Conservation (phyloP, 30 jellyfish, hydroid and myxozoan species). For the Pelagia noctiluca region DNA sequence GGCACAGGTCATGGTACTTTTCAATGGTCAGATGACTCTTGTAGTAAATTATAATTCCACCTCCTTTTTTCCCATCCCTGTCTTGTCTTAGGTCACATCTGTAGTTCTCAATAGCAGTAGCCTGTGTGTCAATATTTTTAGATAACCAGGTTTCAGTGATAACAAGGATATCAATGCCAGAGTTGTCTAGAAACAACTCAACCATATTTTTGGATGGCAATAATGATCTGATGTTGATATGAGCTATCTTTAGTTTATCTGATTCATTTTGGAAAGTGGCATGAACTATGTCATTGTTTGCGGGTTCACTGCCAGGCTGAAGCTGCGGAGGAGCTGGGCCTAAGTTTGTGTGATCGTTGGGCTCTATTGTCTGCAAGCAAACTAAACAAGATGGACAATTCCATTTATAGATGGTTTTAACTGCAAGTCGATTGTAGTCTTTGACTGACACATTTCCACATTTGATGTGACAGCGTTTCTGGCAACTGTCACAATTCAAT, state of each 20-base stretch:
- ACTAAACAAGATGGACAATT: slow-evolving; percentile 9
- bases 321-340: slow-evolving; percentile 25
- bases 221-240: slow-evolving; percentile 8
- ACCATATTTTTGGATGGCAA: too few relatives aligned
- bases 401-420: slow-evolving; percentile 10
- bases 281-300: neutral
- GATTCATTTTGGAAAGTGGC: slow-evolving; percentile 14
- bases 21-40: slow-evolving; percentile 1
- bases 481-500: slow-evolving; percentile 7
- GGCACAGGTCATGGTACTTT: slow-evolving; percentile 5
- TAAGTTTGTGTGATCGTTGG: slow-evolving; percentile 13
- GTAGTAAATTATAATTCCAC: slow-evolving; percentile 4
- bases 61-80: slow-evolving; percentile 8
- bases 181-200: slow-evolving; percentile 2
- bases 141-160: too few relatives aligned
- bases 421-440: slow-evolving; percentile 22
- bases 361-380: neutral
- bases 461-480: slow-evolving; percentile 18
- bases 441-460: slow-evolving; percentile 18
- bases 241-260: slow-evolving; percentile 11
- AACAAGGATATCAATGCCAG: slow-evolving; percentile 11
- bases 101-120: too few relatives aligned
- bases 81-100: slow-evolving; percentile 1
- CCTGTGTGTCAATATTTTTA: too few relatives aligned
- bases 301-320: slow-evolving; percentile 1